Conservation (phyloP, 2,888 invertebrate species). For the Tubiluchus corallicola region DNA sequence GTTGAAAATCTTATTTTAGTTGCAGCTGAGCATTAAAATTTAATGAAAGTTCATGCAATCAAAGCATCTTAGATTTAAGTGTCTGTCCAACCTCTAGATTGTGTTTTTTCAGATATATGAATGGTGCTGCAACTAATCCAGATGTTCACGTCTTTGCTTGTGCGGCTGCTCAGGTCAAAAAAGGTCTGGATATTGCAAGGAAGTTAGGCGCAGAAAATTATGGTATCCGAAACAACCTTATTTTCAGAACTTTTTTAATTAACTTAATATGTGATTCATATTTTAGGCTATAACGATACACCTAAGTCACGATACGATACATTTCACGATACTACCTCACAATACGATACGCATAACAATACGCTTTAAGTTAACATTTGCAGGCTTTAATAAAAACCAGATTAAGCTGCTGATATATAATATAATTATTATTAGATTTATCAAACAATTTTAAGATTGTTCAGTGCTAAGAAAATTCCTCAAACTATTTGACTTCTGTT, state of each 20-base stretch:
- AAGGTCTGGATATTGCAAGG: slow-evolving; percentile 41
- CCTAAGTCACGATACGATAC: too few species aligned
- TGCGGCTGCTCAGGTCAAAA: slow-evolving; percentile 42
- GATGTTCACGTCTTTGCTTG: slow-evolving; percentile 39
- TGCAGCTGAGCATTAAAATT: too few species aligned
- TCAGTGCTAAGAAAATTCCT: too few species aligned
- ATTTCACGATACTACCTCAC: too few species aligned
- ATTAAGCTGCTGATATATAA: too few species aligned
- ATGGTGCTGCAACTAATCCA: slow-evolving; percentile 41
- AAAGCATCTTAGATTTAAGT: not conserved
- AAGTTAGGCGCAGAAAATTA: slow-evolving; percentile 42
- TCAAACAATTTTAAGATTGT: too few species aligned
- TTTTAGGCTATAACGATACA: not conserved
- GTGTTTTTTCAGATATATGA: slow-evolving; percentile 33
- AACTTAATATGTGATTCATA: not conserved
- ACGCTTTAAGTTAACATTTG: slow-evolving; percentile 9
- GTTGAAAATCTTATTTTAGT: not conserved
- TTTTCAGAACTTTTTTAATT: slow-evolving; percentile 2
- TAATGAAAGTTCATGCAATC: too few species aligned
- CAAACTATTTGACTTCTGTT: too few species aligned
- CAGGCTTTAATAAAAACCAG: slow-evolving; percentile 16
- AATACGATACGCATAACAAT: too few species aligned
- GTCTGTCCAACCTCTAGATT: not conserved
- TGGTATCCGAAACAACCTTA: slow-evolving; percentile 17
- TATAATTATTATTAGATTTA: too few species aligned